Conservation (phyloP, 2,797 vertebrate genomes). For the Calcarius lapponicus region DNA sequence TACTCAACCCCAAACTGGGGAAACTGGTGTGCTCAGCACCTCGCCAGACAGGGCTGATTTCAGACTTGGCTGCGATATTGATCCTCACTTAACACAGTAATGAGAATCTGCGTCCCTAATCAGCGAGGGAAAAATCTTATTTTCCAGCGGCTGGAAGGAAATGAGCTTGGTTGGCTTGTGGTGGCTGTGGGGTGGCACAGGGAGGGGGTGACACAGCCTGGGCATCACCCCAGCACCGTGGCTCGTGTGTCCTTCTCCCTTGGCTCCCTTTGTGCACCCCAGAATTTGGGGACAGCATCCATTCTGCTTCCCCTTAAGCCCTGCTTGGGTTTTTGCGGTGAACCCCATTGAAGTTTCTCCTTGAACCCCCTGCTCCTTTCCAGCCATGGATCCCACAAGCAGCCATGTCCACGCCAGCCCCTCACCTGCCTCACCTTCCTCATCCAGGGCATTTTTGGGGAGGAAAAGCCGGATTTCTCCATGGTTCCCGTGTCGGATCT, state of each 20-base stretch:
- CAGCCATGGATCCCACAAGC: accelerated
- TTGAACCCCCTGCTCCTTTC: background rate
- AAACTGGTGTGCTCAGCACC: background rate
- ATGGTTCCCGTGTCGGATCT: accelerated
- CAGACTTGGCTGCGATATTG: slow-evolving; percentile 23
- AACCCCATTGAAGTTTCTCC: accelerated
- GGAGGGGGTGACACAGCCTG: background rate
- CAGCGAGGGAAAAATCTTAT: slow-evolving; percentile 33
- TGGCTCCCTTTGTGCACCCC: background rate
- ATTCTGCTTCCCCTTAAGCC: background rate
- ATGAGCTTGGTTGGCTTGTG: background rate
- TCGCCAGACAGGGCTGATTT: background rate
- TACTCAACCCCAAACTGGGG: background rate
- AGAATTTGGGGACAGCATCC: background rate
- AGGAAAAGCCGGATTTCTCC: background rate
- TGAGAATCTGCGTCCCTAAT: slow-evolving; percentile 51
- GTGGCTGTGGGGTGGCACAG: background rate
- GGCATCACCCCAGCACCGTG: accelerated
- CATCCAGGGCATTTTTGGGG: accelerated
- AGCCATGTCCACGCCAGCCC: background rate
- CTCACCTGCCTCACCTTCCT: background rate
- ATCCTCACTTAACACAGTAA: slow-evolving; percentile 41
- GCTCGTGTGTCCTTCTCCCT: accelerated
- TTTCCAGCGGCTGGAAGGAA: slow-evolving; percentile 16
- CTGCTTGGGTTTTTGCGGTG: background rate